Base-by-base conservation (phyloP, 1,140 invertebrate species). In the Gryon sp. region DNA sequence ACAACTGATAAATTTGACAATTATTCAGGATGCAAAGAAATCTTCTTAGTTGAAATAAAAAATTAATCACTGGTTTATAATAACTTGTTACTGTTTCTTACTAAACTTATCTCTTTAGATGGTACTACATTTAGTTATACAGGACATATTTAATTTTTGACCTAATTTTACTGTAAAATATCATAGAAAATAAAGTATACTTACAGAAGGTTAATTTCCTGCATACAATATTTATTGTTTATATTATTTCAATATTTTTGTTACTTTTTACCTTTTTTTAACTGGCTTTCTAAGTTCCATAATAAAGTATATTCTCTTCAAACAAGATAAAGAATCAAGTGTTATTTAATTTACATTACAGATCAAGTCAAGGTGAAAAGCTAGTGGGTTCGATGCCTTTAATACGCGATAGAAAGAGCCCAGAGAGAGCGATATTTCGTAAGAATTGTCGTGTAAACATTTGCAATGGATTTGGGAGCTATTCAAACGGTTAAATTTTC, bases 401-500 rank as follows among this genome's bases (percentile, higher is more conserved):
- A 68, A 50, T 55, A 32, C 11, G 19, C 20, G 38, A 30, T 73
- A 32, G 15, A 52, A 65, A 22, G 24, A 16, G 34, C n/a, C 19
- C 46, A 65, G 41, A 52, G 76, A 69, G 65, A 46, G 72, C 34
- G 77, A 86, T 84, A 83, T 78, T 79, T 80, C 79, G 82, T 75
- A 80, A 70, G 73, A 85, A 88, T 85, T 86, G 82, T 83, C 84
- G 83, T 88, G 88, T 88, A 89, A 89, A 89, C 86, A 89, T 89
- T 89, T 89, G 87, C 87, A 86, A 86, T 88, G 86, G 88, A 88
- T 89, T 89, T 88, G 86, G 80, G 81, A 88, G 87, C 86, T 89
- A 89, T 89, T 89, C 87, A 89, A 88, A 88, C 86, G 86, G 85
- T 87, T 88, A 88, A 88, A 89, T 88, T 89, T 87, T 89, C 88